Evolutionary conservation across 2,797 vertebrate genomes (phyloP).

Genomic region (Ficedula albicollis): DNA sequence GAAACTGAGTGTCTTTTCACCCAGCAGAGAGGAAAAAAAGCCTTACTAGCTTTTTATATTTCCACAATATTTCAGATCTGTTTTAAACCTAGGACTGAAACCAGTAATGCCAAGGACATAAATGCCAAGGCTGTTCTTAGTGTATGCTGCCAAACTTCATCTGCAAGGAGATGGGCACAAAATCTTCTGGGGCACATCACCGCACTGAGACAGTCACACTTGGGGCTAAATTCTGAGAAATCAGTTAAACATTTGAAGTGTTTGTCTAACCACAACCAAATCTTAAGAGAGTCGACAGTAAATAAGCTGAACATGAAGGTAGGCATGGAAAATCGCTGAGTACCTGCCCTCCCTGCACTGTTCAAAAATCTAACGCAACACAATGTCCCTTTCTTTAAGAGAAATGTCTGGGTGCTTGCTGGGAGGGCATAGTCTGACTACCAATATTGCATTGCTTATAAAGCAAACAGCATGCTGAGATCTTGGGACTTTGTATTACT

Average conservation of each 20-base stretch:
- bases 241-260: background rate
- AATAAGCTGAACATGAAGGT: background rate
- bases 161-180: background rate
- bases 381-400: background rate
- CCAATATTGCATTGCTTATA: background rate
- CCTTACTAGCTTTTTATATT: background rate
- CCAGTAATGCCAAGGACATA: background rate
- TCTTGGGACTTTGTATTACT: background rate
- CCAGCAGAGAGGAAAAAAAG: background rate
- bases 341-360: background rate
- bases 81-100: background rate
- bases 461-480: background rate
- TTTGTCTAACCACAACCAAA: background rate
- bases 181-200: background rate
- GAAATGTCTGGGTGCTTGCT: background rate
- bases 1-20: background rate
- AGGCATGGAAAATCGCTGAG: background rate
- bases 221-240: background rate
- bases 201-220: background rate
- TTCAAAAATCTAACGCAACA: background rate
- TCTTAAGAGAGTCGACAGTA: background rate
- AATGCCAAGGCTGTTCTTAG: background rate
- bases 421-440: background rate
- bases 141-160: background rate
- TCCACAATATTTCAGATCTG: background rate